These are phyloP conservation scores for Hydriomena furcata DNA, from an alignment of 2,888 invertebrate genomes.

Conservation along the genomic window DNA sequence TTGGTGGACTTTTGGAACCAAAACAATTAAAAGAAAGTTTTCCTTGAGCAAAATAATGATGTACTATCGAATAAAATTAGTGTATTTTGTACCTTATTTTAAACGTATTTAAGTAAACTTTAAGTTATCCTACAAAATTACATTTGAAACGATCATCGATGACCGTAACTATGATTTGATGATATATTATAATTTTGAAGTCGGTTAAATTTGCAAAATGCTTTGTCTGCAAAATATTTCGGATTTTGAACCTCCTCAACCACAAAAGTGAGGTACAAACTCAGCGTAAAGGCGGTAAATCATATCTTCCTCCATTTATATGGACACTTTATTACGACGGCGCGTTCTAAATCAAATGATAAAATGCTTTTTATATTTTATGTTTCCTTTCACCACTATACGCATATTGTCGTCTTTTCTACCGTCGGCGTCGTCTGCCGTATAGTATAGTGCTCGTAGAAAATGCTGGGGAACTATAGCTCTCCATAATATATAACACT, in stretches of 20 bases:
- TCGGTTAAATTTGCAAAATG: background rate
- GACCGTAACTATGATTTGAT: no score
- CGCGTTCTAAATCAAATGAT: conserved; percentile 82
- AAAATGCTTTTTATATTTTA: conserved; percentile 81
- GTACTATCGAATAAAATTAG: no score
- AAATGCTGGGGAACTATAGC: conserved; percentile 1
- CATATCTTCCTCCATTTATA: conserved; percentile 79
- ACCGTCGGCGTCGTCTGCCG: conserved; percentile 42
- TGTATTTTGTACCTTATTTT: no score
- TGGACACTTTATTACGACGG: conserved; percentile 81
- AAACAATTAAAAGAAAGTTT: no score
- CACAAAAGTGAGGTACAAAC: conserved; percentile 65
- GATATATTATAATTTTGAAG: background rate
- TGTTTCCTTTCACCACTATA: conserved; percentile 69
- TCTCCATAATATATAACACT: no score
- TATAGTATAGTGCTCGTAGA: conserved; percentile 25
- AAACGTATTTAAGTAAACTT: no score
- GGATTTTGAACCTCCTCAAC: conserved; percentile 55
- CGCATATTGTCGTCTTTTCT: conserved; percentile 68
- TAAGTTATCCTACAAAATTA: no score
- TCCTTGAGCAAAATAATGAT: no score
- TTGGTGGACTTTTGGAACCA: no score
- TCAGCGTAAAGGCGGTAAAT: conserved; percentile 71
- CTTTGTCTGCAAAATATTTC: conserved; percentile 38
- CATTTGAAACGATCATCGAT: no score